Evolutionary conservation across 2,888 invertebrate genomes (phyloP), one percentile per base, ranked within the genome.

Genomic region (Chrysolina americana): DNA sequence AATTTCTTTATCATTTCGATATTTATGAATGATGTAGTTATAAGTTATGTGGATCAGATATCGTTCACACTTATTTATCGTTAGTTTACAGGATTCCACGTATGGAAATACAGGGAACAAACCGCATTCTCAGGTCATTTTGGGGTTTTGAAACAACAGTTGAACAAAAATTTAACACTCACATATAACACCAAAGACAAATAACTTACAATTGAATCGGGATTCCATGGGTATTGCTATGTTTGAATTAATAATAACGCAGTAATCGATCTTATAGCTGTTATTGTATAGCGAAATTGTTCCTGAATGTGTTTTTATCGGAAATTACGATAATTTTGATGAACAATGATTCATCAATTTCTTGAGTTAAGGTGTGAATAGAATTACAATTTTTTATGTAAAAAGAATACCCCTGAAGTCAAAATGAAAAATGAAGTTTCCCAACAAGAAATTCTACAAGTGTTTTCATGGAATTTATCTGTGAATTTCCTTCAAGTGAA

Each of bases 141-240:
- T 69, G 56, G 76, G 73, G 74, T 62, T 71, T 62, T 64, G 71
- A 71, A 76, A 73, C 68, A 77, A 77, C 75, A 74, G 75, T 69
- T 75, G 13, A 74, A 76, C 74, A 76, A 74, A 73, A 50, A 63
- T 53, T 73, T 70, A 73, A 78, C 78, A 80, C 76, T 78, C 75
- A 79, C 81, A 81, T 78, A 80, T 81, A 84, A 87, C 86, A 86
- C 85, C 85, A 86, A 85, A 82, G 84, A 86, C 85, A 85, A 85
- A 83, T 83, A 85, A 87, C 87, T 87, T 86, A 87, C 87, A 85
- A 87, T 87, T 86, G 83, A 82, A 82, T 85, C 83, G 82, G 83
- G 83, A 82, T 84, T 86, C 87, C 87, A 85, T 80, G 83, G 85
- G 81, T 84, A 84, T 83, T 81, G 86, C 86, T 87, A 84, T 83